phyloP scores from a whole-genome alignment of 2,797 vertebrate genomes.

The Ibycter americanus region DNA sequence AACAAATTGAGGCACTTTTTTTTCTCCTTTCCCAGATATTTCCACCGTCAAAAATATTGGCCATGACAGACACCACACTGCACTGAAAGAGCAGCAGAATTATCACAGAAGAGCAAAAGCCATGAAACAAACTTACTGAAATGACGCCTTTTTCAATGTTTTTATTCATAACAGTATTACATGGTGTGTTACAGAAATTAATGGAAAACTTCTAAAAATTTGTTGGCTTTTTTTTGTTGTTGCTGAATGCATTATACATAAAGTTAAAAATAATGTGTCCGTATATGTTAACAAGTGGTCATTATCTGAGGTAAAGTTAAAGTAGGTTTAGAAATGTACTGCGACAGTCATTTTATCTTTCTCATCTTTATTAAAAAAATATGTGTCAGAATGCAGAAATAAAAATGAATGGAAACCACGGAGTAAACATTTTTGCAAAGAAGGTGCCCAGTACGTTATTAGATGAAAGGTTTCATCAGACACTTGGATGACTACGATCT shows the following conservation, averaged over 20 bases:
- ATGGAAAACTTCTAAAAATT: slow-evolving; percentile 91
- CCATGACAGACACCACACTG: background rate
- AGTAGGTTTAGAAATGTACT: slow-evolving; percentile 95
- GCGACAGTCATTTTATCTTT: slow-evolving; percentile 86
- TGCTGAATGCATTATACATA: slow-evolving; percentile 89
- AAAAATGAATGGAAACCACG: slow-evolving; percentile 77
- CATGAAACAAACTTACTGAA: slow-evolving; percentile 29
- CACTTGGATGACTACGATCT: slow-evolving; percentile 72
- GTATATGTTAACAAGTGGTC: slow-evolving; percentile 93
- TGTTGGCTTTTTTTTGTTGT: slow-evolving; percentile 64
- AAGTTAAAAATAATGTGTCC: slow-evolving; percentile 97
- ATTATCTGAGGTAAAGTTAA: slow-evolving; percentile 98
- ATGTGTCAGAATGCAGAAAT: slow-evolving; percentile 79
- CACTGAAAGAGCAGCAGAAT: background rate
- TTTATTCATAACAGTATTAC: slow-evolving; percentile 99
- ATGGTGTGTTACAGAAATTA: slow-evolving; percentile 95
- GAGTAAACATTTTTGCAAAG: slow-evolving; percentile 81
- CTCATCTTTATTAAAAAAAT: slow-evolving; percentile 85
- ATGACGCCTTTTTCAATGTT: slow-evolving; percentile 81
- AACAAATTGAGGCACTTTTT: background rate
- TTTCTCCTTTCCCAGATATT: background rate
- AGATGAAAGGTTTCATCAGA: slow-evolving; percentile 73
- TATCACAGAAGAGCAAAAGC: background rate
- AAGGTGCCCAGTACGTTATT: slow-evolving; percentile 78
- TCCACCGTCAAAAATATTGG: background rate